Evolutionary conservation across 1,140 invertebrate species (phyloP).

Genomic region (Formica exsecta): DNA sequence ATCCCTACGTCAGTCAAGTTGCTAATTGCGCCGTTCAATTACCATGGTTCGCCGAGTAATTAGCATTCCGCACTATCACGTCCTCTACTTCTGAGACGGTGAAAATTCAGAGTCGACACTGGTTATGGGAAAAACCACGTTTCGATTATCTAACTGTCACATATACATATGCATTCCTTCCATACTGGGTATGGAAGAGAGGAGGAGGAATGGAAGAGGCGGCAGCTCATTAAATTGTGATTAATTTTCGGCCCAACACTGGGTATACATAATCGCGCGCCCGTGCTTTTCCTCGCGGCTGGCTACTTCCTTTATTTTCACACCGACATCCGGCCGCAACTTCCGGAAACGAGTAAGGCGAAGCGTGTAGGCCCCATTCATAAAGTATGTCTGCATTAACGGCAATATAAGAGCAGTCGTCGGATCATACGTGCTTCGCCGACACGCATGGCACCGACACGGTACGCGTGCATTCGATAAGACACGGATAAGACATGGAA

Average conservation of each 20-base stretch:
- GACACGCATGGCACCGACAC: slow-evolving; percentile 37
- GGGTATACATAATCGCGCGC: slow-evolving; percentile 44
- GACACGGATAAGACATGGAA: neutral
- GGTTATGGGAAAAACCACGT: slow-evolving; percentile 1
- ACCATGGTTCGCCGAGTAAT: slow-evolving; percentile 21
- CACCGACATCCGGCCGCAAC: slow-evolving; percentile 69
- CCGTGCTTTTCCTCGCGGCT: slow-evolving; percentile 67
- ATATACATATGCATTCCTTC: too few species aligned
- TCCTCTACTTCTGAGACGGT: neutral
- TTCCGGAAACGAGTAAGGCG: slow-evolving; percentile 71
- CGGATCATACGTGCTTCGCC: slow-evolving; percentile 60
- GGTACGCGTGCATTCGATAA: neutral
- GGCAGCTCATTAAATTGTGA: slow-evolving; percentile 44
- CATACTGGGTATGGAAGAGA: too few species aligned
- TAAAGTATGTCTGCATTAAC: slow-evolving; percentile 49
- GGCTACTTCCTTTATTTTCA: slow-evolving; percentile 74
- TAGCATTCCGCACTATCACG: neutral
- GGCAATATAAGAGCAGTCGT: slow-evolving; percentile 44
- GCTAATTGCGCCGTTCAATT: slow-evolving; percentile 35
- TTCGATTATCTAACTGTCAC: neutral
- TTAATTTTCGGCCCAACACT: slow-evolving; percentile 48
- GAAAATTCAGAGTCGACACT: neutral
- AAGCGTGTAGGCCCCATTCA: slow-evolving; percentile 64
- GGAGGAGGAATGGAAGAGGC: neutral
- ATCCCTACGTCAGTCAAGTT: slow-evolving; percentile 7